Base-by-base conservation (phyloP, 2,888 invertebrate genomes). In the Erebia ligea region DNA sequence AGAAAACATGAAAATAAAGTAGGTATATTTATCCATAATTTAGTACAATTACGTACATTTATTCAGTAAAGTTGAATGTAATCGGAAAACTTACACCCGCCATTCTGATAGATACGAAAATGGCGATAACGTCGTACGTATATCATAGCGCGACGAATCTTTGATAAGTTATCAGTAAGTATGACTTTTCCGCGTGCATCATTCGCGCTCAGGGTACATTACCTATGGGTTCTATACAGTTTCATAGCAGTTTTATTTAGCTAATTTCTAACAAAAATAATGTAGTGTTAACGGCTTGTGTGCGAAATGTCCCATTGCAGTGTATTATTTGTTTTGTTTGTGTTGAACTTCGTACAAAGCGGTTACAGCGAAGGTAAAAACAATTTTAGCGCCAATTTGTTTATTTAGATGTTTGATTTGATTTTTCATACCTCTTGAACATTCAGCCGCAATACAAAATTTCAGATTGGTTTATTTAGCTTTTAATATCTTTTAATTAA, bases 131-230 rank as follows among this genome's bases (percentile, higher is more conserved):
- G 66, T 21, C 34, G 67, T 68, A 68, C 62, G 68, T 76, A 76
- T 76, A 77, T 77, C 86, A 76, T 79, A 78, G 77, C 82, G 80
- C 81, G 77, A 80, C 81, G 82, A 82, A 89, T 90, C 86, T 81
- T 75, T 85, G 90, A 91, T 91, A 91, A 82, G 80, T 70, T 89
- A 90, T 88, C 88, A 83, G 74, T 77, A 76, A 83, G 73, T 77
- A 76, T 77, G 78, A 80, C 75, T 80, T 84, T 86, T 84, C 59
- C 67, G 69, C 74, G 74, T 74, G 72, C 70, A 77, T 73, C 67
- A 56, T 68, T 56, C 58, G 59, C 56, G 70, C 54, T 69, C 58
- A 62, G 67, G 61, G 68, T 61, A 66, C 62, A 63, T 56, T 54
- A 57, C 56, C 21, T 57, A 50, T 62, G 67, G 19, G 67, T 40